Conservation (phyloP, 2,888 invertebrate genomes). For the Belgica antarctica region DNA sequence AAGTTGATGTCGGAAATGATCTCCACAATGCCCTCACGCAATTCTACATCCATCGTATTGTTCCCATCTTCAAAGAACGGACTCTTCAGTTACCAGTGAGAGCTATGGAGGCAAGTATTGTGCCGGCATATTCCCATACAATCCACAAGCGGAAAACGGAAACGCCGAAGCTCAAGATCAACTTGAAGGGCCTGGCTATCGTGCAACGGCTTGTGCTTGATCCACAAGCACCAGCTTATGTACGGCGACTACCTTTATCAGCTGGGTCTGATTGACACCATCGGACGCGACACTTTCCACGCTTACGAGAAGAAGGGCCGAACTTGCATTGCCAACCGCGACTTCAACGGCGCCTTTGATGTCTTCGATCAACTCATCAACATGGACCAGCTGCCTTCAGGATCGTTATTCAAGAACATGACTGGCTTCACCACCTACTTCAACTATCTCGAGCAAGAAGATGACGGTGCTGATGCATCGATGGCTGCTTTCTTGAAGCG, state of each 20-base stretch:
- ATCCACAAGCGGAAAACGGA: slow-evolving; percentile 66
- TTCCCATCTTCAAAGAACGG: slow-evolving; percentile 67
- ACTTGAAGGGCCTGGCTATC: slow-evolving; percentile 69
- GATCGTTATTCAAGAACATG: slow-evolving; percentile 67
- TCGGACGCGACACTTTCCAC: slow-evolving; percentile 60
- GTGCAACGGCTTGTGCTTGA: slow-evolving; percentile 81
- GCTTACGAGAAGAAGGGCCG: slow-evolving; percentile 61
- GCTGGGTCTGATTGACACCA: slow-evolving; percentile 63
- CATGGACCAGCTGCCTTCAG: slow-evolving; percentile 54
- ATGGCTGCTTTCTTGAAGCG: slow-evolving; percentile 65
- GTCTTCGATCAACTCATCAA: slow-evolving; percentile 66
- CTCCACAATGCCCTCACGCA: slow-evolving; percentile 74
- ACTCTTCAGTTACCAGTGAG: slow-evolving; percentile 86
- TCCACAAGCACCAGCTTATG: slow-evolving; percentile 69
- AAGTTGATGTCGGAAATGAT: slow-evolving; percentile 76
- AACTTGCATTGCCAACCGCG: slow-evolving; percentile 60
- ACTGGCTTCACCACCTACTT: slow-evolving; percentile 76
- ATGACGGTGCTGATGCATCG: slow-evolving; percentile 64
- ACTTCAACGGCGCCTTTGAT: slow-evolving; percentile 66
- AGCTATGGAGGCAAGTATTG: slow-evolving; percentile 80
- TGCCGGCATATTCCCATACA: slow-evolving; percentile 71
- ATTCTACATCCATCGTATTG: no score
- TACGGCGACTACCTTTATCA: slow-evolving; percentile 80
- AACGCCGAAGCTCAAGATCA: slow-evolving; percentile 63
- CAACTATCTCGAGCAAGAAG: slow-evolving; percentile 67